A percentile compares a stretch with the other conserved stretches of the same genome.
Conservation (phyloP, 2,888 invertebrate species). For the Drosophila phalerata region DNA sequence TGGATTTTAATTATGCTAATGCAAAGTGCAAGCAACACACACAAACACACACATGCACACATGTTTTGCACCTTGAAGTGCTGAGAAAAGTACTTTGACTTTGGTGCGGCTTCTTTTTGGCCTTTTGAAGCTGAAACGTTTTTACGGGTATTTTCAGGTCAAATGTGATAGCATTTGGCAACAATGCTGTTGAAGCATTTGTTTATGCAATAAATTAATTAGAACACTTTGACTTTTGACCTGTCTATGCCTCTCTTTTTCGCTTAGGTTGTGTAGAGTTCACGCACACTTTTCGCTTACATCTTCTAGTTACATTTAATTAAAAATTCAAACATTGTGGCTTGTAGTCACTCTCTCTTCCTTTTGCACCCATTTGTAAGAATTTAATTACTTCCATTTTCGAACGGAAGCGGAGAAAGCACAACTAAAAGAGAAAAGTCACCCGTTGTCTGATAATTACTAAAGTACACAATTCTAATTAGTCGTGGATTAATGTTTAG, state of each 20-base stretch:
- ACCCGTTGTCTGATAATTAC: slow-evolving; percentile 58
- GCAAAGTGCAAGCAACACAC: slow-evolving; percentile 54
- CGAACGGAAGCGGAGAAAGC: not conserved
- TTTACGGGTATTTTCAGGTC: slow-evolving; percentile 45
- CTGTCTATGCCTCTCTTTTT: not conserved
- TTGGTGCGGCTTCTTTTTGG: slow-evolving; percentile 28
- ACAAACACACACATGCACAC: slow-evolving; percentile 20
- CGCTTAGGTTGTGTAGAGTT: not conserved
- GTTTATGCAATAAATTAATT: slow-evolving; percentile 58
- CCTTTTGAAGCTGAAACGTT: slow-evolving; percentile 14
- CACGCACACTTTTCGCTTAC: slow-evolving; percentile 11
- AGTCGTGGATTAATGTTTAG: slow-evolving; percentile 56
- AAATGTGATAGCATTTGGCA: slow-evolving; percentile 45
- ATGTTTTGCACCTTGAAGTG: slow-evolving; percentile 48
- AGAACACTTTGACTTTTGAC: slow-evolving; percentile 28
- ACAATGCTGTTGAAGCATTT: slow-evolving; percentile 35
- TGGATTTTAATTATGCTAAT: slow-evolving; percentile 77
- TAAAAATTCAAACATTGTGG: slow-evolving; percentile 62
- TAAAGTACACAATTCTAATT: slow-evolving; percentile 59
- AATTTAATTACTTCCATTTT: slow-evolving; percentile 60
- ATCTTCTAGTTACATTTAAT: slow-evolving; percentile 47
- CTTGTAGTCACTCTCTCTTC: slow-evolving; percentile 7
- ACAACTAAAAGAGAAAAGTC: slow-evolving; percentile 9
- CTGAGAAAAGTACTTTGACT: slow-evolving; percentile 49
- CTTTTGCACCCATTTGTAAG: slow-evolving; percentile 1